Evolutionary conservation across 2,888 invertebrate species (phyloP).

Genomic region (Lucinisca nassula): DNA sequence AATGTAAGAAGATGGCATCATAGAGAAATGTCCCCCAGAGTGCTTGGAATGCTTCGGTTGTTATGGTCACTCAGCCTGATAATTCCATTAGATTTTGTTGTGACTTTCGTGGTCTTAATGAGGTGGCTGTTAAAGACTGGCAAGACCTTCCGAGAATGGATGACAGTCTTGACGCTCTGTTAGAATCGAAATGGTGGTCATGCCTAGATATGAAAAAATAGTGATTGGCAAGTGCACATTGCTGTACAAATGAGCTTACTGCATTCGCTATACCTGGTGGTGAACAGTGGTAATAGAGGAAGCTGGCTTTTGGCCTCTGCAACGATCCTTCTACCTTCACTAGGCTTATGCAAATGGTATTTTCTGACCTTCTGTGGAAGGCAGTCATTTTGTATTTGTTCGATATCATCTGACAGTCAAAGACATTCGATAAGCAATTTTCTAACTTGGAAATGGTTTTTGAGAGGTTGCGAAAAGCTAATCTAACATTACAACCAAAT

Average conservation of each 20-base stretch:
- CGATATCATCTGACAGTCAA: too few species aligned
- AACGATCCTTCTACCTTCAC: conserved; percentile 62
- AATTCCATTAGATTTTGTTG: too few species aligned
- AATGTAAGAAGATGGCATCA: too few species aligned
- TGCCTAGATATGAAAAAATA: conserved; percentile 59
- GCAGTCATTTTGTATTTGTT: conserved; percentile 50
- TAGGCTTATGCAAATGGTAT: too few species aligned
- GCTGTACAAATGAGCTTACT: conserved; percentile 36
- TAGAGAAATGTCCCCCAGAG: too few species aligned
- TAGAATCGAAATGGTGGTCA: too few species aligned
- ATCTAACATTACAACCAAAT: conserved; percentile 43
- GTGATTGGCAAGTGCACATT: conserved; percentile 64
- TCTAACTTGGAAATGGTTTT: conserved; percentile 43
- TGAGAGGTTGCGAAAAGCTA: conserved; percentile 32
- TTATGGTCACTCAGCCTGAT: too few species aligned
- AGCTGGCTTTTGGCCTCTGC: conserved; percentile 61
- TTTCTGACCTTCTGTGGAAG: conserved; percentile 49
- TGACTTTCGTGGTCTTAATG: too few species aligned
- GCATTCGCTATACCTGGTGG: conserved; percentile 56
- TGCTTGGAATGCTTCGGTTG: too few species aligned
- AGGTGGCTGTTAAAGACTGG: conserved; percentile 38
- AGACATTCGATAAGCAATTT: conserved; percentile 37
- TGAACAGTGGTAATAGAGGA: conserved; percentile 55
- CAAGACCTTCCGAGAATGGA: too few species aligned
- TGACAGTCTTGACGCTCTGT: too few species aligned